phyloP scores from a whole-genome alignment of 2,888 invertebrate genomes.

The Diarsia mendica region DNA sequence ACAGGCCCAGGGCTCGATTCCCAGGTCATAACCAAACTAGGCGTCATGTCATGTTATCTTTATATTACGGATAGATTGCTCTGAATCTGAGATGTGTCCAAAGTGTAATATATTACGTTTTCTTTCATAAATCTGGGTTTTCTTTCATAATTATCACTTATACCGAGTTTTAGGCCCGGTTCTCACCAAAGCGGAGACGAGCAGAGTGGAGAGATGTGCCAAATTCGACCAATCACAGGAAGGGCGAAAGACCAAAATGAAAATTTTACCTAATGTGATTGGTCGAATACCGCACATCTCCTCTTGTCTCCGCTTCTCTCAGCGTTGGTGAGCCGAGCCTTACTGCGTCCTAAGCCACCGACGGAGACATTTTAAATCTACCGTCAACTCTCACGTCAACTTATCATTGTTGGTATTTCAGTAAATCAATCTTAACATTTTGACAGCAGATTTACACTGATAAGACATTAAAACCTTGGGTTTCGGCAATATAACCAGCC shows the following conservation, averaged over 20 bases:
- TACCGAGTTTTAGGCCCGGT: too few species aligned
- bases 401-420: slow-evolving; percentile 28
- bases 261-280: too few species aligned
- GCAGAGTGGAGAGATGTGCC: too few species aligned
- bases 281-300: too few species aligned
- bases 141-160: too few species aligned
- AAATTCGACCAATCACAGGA: too few species aligned
- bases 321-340: background rate
- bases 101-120: background rate
- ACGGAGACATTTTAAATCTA: background rate
- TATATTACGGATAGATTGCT: background rate
- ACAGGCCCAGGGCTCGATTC: too few species aligned
- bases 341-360: background rate
- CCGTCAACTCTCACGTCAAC: slow-evolving; percentile 6
- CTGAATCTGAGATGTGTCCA: background rate
- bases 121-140: background rate
- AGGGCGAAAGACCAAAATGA: too few species aligned
- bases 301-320: too few species aligned
- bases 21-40: background rate
- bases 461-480: background rate
- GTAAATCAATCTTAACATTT: slow-evolving; percentile 17
- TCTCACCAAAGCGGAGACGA: too few species aligned
- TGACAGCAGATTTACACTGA: slow-evolving; percentile 29
- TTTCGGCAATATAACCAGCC: too few species aligned
- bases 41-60: background rate